phyloP scores from a whole-genome alignment of 2,797 vertebrate species.

The Manis pentadactyla region DNA sequence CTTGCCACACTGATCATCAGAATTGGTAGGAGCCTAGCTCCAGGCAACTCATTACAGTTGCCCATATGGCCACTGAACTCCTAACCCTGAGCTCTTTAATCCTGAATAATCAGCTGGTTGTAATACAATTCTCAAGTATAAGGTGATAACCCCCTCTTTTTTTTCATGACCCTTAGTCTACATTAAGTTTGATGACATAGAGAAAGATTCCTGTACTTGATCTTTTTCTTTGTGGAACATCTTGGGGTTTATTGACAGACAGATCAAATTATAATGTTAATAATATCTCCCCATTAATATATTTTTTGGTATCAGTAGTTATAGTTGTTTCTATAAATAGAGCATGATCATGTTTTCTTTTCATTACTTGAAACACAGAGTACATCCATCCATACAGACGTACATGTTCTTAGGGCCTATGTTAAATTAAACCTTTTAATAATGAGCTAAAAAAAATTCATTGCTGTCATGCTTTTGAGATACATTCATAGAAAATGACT shows the following conservation, averaged over 20 bases:
- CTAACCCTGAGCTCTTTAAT: slow-evolving; percentile 63
- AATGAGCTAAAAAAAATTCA: neutral
- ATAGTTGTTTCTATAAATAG: neutral
- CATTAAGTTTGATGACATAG: neutral
- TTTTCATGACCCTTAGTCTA: neutral
- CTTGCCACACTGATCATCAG: neutral
- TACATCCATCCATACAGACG: neutral
- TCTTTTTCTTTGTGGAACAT: slow-evolving; percentile 48
- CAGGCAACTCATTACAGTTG: slow-evolving; percentile 1
- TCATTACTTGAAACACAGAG: neutral
- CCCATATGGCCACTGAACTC: slow-evolving; percentile 55
- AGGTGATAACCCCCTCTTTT: slow-evolving; percentile 38
- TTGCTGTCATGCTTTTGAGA: neutral
- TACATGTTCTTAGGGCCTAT: neutral
- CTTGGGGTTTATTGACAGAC: slow-evolving; percentile 23
- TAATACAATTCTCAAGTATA: slow-evolving; percentile 59
- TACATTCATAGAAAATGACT: neutral
- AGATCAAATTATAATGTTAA: slow-evolving; percentile 28
- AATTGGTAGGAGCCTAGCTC: neutral
- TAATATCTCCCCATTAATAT: neutral
- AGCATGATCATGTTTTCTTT: slow-evolving; percentile 6
- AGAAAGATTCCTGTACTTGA: slow-evolving; percentile 22
- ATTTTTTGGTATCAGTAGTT: neutral
- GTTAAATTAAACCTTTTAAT: neutral
- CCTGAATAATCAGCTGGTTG: slow-evolving; percentile 33